phyloP scores from a whole-genome alignment of 2,797 vertebrate species.

The Iguana delicatissima region DNA sequence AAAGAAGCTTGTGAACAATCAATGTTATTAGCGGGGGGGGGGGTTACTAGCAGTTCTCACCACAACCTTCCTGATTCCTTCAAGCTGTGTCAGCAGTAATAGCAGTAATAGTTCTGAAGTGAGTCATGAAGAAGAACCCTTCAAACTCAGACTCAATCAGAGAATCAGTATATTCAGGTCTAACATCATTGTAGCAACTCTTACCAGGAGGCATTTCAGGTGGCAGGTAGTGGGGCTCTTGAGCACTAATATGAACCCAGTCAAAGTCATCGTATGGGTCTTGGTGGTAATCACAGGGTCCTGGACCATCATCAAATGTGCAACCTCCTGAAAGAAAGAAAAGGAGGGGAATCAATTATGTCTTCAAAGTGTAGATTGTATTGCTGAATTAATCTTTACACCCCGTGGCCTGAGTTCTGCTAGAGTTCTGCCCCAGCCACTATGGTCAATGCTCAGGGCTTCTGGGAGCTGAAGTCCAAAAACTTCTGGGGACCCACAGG shows the following conservation, averaged over 20 bases:
- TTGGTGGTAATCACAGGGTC: conserved; percentile 96
- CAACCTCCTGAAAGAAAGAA: conserved; percentile 88
- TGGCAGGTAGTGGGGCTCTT: conserved; percentile 92
- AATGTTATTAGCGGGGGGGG: too few relatives aligned
- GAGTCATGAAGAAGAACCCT: too few relatives aligned
- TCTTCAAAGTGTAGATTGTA: conserved; percentile 1
- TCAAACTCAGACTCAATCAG: background rate
- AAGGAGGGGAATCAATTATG: conserved; percentile 3
- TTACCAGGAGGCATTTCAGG: conserved; percentile 95
- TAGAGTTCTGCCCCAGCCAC: too few relatives aligned
- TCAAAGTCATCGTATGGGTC: conserved; percentile 97
- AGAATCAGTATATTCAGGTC: background rate
- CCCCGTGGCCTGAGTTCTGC: too few relatives aligned
- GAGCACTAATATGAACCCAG: conserved; percentile 95
- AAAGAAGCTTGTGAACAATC: background rate
- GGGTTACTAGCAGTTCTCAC: background rate
- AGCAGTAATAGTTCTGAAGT: background rate
- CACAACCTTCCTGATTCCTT: background rate
- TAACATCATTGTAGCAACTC: conserved; percentile 27
- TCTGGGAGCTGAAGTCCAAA: too few relatives aligned
- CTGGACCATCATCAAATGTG: conserved; percentile 92
- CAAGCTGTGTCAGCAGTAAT: background rate
- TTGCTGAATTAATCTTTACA: conserved; percentile 6
- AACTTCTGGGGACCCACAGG: too few relatives aligned
- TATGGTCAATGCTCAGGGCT: too few relatives aligned